phyloP scores from a whole-genome alignment of 2,113 vertebrate genomes.

The Acrocephalus kingi region DNA sequence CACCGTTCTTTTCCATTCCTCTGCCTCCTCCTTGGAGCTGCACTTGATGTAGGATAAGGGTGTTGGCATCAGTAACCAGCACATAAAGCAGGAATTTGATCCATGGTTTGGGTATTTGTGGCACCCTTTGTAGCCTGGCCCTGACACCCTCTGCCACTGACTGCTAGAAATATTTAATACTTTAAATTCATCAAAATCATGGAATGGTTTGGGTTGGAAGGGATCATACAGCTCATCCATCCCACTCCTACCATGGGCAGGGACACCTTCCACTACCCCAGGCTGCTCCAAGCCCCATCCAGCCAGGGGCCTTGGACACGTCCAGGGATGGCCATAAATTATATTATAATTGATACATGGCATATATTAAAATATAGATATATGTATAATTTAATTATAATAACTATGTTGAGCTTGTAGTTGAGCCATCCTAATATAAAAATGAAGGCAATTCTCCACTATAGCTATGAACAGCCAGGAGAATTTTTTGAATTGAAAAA shows the following conservation, averaged over 20 bases:
- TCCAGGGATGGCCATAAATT: not conserved
- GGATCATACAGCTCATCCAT: not conserved
- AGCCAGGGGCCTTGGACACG: not conserved
- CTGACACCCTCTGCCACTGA: not conserved
- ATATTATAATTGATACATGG: not conserved
- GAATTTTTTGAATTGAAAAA: accelerated
- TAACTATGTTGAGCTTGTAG: not conserved
- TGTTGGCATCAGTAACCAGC: not conserved
- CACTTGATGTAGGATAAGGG: not conserved
- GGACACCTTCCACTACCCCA: not conserved
- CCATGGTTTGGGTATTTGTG: not conserved
- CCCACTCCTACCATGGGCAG: not conserved
- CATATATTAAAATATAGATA: not conserved
- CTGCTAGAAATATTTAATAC: not conserved
- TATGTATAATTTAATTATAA: not conserved
- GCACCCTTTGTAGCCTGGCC: not conserved
- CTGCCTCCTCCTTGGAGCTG: not conserved
- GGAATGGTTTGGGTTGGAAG: not conserved
- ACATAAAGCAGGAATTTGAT: not conserved
- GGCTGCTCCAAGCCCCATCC: not conserved
- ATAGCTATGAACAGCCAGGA: not conserved
- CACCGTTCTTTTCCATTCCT: not conserved
- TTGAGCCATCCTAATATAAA: not conserved
- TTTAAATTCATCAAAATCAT: not conserved
- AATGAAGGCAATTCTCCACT: not conserved